Conservation (phyloP, 2,888 invertebrate species). For the Ferrisia virgata region DNA sequence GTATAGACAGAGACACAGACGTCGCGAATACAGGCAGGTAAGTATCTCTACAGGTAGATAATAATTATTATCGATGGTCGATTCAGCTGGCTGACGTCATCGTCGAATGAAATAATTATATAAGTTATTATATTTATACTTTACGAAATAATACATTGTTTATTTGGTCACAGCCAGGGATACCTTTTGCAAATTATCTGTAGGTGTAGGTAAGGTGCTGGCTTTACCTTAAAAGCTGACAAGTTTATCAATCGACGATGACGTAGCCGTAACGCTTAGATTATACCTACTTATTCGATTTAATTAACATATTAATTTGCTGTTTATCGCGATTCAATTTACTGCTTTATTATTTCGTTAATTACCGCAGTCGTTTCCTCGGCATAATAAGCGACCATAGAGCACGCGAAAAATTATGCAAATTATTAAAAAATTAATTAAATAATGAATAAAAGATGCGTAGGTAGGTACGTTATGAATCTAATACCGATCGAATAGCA, state of each 20-base stretch:
- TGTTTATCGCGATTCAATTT: not conserved
- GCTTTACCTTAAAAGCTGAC: not conserved
- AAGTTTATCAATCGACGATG: not conserved
- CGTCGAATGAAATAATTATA: not conserved
- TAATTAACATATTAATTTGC: conserved; percentile 13
- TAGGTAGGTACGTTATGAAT: too few relatives aligned
- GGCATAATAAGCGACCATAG: not conserved
- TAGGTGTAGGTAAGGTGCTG: not conserved
- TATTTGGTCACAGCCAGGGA: too few relatives aligned
- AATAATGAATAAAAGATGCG: conserved; percentile 3
- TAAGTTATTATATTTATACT: not conserved
- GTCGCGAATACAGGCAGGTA: too few relatives aligned
- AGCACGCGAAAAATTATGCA: conserved; percentile 24
- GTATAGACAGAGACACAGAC: too few relatives aligned
- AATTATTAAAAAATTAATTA: conserved; percentile 12
- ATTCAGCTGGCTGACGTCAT: not conserved
- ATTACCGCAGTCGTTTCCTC: not conserved
- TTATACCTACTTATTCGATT: not conserved
- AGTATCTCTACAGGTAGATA: not conserved
- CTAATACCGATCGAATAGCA: not conserved
- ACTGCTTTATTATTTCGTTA: not conserved
- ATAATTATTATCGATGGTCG: not conserved
- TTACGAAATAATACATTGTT: not conserved
- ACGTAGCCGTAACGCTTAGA: not conserved
- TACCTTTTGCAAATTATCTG: too few relatives aligned